Base-by-base conservation (phyloP, 2,888 invertebrate species). In the Oeneis ivallda region DNA sequence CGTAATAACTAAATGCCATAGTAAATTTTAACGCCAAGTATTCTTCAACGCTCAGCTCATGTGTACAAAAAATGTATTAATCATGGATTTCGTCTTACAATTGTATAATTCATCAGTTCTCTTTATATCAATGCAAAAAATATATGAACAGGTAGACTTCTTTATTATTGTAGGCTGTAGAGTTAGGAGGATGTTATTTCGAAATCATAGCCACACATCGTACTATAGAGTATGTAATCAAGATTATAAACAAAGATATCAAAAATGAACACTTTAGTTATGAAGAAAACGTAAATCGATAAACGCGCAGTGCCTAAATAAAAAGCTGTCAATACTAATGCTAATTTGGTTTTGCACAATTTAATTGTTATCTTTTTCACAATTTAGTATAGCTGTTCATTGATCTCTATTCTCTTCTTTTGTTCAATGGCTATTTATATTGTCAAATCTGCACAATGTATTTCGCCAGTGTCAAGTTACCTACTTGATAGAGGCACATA, bases 21-120 rank as follows among this genome's bases (percentile, higher is more conserved):
- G 9, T 53, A 53, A 53, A 41, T 56, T 15, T 53, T 53, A 15
- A 53, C 37, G 15, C 39, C n/a, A 39, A 54, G 39, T 37, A 10
- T 54, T 32, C n/a, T 53, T 11, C 39, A 52, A 39, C 11, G 17
- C 17, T 37, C n/a, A 39, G 17, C 17, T 37, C n/a, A 39, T 43
- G 15, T 17, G 10, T 37, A n/a, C 17, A 54, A 39, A 56, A 56
- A 56, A 56, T 56, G 39, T 41, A 19, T 56, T 39, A 53, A 56
- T 41, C 39, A 56, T 56, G 19, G 17, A 56, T 56, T 56, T 56
- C 56, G 56, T 19, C 56, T 56, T 56, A 56, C 39, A 41, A 56
- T 56, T 56, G 56, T 39, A 19, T 56, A 56, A 41, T 56, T 56
- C 56, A 56, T 56, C 17, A 41, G 19, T 39, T 56, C 56, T 56